These are phyloP conservation scores for Drosophila formosana DNA, from an alignment of 2,888 invertebrate species.

Conservation along the genomic window DNA sequence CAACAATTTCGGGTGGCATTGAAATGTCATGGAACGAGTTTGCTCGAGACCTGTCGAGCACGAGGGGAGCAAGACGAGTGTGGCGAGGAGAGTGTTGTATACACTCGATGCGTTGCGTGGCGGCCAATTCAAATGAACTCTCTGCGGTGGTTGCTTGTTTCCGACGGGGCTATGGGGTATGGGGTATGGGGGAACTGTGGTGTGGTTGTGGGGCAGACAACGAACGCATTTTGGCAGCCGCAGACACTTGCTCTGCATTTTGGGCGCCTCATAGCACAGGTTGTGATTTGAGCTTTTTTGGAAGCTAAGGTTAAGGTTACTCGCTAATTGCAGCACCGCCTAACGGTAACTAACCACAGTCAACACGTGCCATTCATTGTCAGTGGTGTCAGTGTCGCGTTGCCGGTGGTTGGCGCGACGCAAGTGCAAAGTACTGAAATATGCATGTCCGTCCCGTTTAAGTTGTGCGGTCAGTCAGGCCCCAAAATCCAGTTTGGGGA, in stretches of 20 bases:
- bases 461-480: conserved; percentile 84
- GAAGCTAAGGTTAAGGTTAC: conserved; percentile 84
- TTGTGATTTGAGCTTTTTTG: conserved; percentile 84
- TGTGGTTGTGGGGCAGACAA: conserved; percentile 34
- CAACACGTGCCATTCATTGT: conserved; percentile 33
- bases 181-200: neutral
- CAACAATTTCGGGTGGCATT: conserved; percentile 61
- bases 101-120: conserved; percentile 59
- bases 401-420: conserved; percentile 20
- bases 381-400: conserved; percentile 19
- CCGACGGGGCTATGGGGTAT: neutral
- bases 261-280: conserved; percentile 83
- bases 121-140: conserved; percentile 68
- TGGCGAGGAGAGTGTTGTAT: conserved; percentile 16
- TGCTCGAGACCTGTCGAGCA: neutral
- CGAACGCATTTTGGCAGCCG: conserved; percentile 62
- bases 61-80: neutral
- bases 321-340: conserved; percentile 54
- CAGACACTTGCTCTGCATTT: conserved; percentile 58
- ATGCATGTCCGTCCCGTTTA: conserved; percentile 73
- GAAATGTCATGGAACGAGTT: conserved; percentile 52
- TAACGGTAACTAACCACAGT: conserved; percentile 68
- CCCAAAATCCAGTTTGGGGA: conserved; percentile 84
- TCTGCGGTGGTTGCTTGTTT: conserved; percentile 13
- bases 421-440: neutral